Evolutionary conservation across 1,140 invertebrate species (phyloP).

Genomic region (Venturia canescens): DNA sequence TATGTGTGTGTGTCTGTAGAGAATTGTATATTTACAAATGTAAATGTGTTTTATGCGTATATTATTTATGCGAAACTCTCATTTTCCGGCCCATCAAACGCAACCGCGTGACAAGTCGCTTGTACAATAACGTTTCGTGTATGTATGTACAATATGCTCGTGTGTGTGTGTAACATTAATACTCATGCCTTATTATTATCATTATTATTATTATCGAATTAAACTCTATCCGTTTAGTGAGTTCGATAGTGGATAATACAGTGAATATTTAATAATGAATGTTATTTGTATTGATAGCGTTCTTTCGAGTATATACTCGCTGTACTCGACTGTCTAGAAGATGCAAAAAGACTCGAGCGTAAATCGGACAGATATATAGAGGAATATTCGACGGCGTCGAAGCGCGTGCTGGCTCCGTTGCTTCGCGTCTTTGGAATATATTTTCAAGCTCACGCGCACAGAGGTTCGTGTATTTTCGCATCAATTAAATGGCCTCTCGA

Average conservation of each 20-base stretch:
- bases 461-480: too few relatives aligned
- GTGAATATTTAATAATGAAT: too few relatives aligned
- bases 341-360: conserved; percentile 23
- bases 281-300: neutral
- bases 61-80: neutral
- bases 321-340: conserved; percentile 13
- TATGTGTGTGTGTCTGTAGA: neutral
- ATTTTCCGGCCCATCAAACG: conserved; percentile 2
- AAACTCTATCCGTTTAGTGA: conserved; percentile 23
- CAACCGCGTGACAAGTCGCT: neutral
- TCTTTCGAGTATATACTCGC: neutral
- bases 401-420: neutral
- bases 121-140: too few relatives aligned
- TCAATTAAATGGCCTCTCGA: too few relatives aligned
- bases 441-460: too few relatives aligned
- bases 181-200: conserved; percentile 1
- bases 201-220: conserved; percentile 37
- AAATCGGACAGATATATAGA: conserved; percentile 15
- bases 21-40: conserved; percentile 22
- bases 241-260: too few relatives aligned
- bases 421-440: conserved; percentile 10
- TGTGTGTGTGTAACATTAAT: conserved; percentile 17
- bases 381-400: neutral
- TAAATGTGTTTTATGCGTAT: conserved; percentile 15
- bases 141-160: neutral